Conservation (phyloP, 2,888 invertebrate genomes). For the Dastarcus helophoroides region DNA sequence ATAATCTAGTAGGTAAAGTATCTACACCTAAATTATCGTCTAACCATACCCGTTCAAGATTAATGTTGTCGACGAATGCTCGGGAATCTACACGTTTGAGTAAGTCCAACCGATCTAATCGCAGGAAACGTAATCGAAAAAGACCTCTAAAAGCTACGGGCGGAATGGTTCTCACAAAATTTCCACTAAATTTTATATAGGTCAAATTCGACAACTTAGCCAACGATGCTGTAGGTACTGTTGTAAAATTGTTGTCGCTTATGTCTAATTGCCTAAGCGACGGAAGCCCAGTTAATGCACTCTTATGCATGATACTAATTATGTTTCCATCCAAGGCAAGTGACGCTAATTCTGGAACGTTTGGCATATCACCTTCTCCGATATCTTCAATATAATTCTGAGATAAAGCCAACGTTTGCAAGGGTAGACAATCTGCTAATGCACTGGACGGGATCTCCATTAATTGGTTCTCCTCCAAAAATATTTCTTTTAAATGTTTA, state of each 20-base stretch:
- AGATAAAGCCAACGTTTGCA: conserved; percentile 65
- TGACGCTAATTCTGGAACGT: conserved; percentile 55
- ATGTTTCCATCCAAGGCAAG: conserved; percentile 67
- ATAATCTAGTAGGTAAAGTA: conserved; percentile 67
- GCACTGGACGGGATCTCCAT: conserved; percentile 64
- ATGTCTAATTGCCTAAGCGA: conserved; percentile 63
- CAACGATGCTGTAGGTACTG: conserved; percentile 63
- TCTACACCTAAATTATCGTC: conserved; percentile 65
- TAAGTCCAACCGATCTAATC: conserved; percentile 56
- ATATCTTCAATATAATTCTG: conserved; percentile 68
- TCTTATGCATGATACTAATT: conserved; percentile 57
- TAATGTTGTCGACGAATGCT: conserved; percentile 76
- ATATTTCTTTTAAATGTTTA: conserved; percentile 59
- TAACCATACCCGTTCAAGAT: conserved; percentile 65
- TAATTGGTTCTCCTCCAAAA: conserved; percentile 67
- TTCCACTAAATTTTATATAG: conserved; percentile 65
- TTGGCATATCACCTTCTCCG: conserved; percentile 59
- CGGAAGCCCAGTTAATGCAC: conserved; percentile 63
- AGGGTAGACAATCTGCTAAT: conserved; percentile 50
- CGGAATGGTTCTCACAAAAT: conserved; percentile 60
- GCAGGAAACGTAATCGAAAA: conserved; percentile 65
- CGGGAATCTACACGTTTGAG: conserved; percentile 61
- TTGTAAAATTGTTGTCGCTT: conserved; percentile 71
- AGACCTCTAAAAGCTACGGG: conserved; percentile 75
- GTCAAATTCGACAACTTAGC: conserved; percentile 66